Evolutionary conservation across 2,888 invertebrate species (phyloP), one percentile per base, ranked within the genome.

Genomic region (Hydrotaea cyrtoneurina): DNA sequence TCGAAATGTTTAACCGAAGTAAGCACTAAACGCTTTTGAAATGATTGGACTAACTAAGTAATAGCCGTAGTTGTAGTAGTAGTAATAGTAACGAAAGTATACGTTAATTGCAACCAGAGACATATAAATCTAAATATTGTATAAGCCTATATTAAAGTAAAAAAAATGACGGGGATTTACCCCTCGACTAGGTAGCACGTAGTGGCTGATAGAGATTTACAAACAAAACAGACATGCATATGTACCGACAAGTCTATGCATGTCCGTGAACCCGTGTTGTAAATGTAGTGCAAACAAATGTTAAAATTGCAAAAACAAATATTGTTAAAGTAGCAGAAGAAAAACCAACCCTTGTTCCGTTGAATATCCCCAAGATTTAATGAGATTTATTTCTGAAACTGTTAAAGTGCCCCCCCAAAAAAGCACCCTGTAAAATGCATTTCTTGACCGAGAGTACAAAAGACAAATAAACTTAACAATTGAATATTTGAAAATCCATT

Each of bases 351-450:
- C 86, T 85, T 83, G 57, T 84, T 88, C 74, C 77, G 86, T 77
- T 82, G 79, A 84, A 86, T 64, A 83, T 83, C 86, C 86, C 86
- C 55, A 86, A 86, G 86, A 78, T 87, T 82, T 62, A 59, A 69
- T n/a, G 55, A 72, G 72, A 74, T 80, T 72, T 82, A 80, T 50
- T 62, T 86, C 26, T 80, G 83, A 83, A 86, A 74, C 23, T 62
- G 62, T 76, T 75, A 73, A 21, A 86, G 75, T 62, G 77, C 31
- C 80, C 77, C 79, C 82, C 69, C 85, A 87, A 88, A n/a, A 85
- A 90, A 90, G 90, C 91, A 91, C 91, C 86, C 89, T 91, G 90
- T 91, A 91, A 91, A 91, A 91, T 91, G 91, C 88, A 90, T 89
- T 89, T 88, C 87, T 88, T 89, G 89, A 88, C 91, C 91, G 88